phyloP scores from a whole-genome alignment of 2,888 invertebrate species.

The Lasioglossum leucozonium region DNA sequence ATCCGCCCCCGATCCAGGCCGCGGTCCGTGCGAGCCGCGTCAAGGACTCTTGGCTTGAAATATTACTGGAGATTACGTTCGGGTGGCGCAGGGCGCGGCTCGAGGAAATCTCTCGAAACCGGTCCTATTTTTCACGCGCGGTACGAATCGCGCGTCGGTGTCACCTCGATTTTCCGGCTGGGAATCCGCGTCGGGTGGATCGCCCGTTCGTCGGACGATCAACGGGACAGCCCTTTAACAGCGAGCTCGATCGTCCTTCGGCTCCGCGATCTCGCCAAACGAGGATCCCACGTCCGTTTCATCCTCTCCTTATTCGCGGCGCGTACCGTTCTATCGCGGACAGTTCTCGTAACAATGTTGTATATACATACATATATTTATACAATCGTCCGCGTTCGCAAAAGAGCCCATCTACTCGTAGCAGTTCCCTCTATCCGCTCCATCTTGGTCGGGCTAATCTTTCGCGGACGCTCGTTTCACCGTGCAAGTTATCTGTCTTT shows the following conservation, averaged over 20 bases:
- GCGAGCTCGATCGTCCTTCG: background rate
- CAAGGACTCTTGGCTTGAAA: slow-evolving; percentile 41
- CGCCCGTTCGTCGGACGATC: background rate
- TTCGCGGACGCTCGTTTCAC: background rate
- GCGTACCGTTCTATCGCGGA: background rate
- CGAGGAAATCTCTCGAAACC: slow-evolving; percentile 32
- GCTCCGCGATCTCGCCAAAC: background rate
- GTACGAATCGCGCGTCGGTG: background rate
- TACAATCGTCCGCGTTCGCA: background rate
- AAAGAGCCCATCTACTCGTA: background rate
- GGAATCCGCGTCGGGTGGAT: background rate
- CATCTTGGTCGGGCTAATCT: background rate
- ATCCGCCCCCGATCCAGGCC: slow-evolving; percentile 60
- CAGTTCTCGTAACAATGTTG: slow-evolving; percentile 10
- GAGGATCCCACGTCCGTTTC: background rate
- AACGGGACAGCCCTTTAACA: slow-evolving; percentile 9
- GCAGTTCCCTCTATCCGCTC: background rate
- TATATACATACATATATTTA: background rate
- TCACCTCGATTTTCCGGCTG: background rate
- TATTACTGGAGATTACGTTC: slow-evolving; percentile 62
- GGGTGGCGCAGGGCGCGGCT: slow-evolving; percentile 50
- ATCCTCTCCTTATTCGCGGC: background rate
- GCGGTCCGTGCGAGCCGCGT: slow-evolving; percentile 21
- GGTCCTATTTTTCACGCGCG: slow-evolving; percentile 3
- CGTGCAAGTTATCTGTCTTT: background rate